Evolutionary conservation across 2,888 invertebrate species (phyloP).

Genomic region (Rhingia campestris): DNA sequence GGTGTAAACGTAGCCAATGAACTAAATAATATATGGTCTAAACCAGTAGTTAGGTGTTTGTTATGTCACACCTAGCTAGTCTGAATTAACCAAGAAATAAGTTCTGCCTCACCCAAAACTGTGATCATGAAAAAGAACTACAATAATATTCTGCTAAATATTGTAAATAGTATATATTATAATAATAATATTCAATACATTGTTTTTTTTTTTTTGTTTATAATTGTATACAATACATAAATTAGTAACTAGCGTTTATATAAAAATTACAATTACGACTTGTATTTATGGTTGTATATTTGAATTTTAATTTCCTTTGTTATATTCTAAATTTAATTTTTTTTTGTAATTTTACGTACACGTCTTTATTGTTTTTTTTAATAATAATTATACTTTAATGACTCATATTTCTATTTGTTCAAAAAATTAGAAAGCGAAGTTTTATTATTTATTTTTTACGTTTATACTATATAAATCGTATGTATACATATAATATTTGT

Average conservation of each 20-base stretch:
- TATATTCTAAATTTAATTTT: constrained; percentile 45
- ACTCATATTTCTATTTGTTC: constrained; percentile 57
- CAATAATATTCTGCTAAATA: constrained; percentile 66
- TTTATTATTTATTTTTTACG: constrained; percentile 23
- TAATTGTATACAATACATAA: constrained; percentile 69
- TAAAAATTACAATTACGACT: constrained; percentile 74
- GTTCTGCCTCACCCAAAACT: not conserved
- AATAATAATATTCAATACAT: constrained; percentile 71
- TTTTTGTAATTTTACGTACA: constrained; percentile 65
- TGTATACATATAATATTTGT: constrained; percentile 27
- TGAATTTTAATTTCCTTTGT: constrained; percentile 46
- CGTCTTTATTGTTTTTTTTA: constrained; percentile 52
- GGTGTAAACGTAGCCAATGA: too few relatives aligned
- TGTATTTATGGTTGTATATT: constrained; percentile 65
- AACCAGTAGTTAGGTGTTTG: too few relatives aligned
- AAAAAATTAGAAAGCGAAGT: constrained; percentile 53
- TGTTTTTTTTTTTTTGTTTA: constrained; percentile 58
- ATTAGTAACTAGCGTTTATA: constrained; percentile 74
- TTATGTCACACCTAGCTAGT: too few relatives aligned
- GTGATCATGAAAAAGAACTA: constrained; percentile 2
- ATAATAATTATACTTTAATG: constrained; percentile 64
- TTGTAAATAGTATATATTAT: constrained; percentile 74
- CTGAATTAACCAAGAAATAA: too few relatives aligned
- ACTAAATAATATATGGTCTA: too few relatives aligned
- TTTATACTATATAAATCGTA: constrained; percentile 15